Evolutionary conservation across 1,140 invertebrate genomes (phyloP).

Genomic region (Calliopsis andreniformis): DNA sequence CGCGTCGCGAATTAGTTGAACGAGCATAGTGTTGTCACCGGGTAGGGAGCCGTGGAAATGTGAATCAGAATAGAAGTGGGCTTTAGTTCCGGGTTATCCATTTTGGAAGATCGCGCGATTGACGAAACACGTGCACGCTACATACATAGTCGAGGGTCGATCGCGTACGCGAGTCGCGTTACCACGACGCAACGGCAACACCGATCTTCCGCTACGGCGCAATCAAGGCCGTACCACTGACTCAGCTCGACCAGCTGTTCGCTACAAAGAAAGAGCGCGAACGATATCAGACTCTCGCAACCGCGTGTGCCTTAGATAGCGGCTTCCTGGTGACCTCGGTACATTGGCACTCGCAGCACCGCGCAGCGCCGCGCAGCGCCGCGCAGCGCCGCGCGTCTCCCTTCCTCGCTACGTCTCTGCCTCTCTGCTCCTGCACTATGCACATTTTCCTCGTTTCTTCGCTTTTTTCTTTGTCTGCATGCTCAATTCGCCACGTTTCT

Average conservation of each 20-base stretch:
- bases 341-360: constrained; percentile 63
- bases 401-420: too few species aligned
- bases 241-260: constrained; percentile 75
- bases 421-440: too few species aligned
- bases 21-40: too few species aligned
- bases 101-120: not conserved
- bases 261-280: constrained; percentile 66
- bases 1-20: too few species aligned
- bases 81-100: constrained; percentile 1
- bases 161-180: not conserved
- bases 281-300: constrained; percentile 65
- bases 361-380: constrained; percentile 36
- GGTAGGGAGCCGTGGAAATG: too few species aligned
- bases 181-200: constrained; percentile 11
- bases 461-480: too few species aligned
- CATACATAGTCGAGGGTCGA: not conserved
- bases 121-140: constrained; percentile 12
- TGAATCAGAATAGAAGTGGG: too few species aligned
- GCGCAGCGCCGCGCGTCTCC: too few species aligned
- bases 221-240: constrained; percentile 73
- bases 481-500: too few species aligned
- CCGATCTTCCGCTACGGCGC: constrained; percentile 68
- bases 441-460: too few species aligned
- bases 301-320: constrained; percentile 70
- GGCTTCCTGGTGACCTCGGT: constrained; percentile 78